Base-by-base conservation (phyloP, 23 tunicate species). In the Trididemnum nubilum region DNA sequence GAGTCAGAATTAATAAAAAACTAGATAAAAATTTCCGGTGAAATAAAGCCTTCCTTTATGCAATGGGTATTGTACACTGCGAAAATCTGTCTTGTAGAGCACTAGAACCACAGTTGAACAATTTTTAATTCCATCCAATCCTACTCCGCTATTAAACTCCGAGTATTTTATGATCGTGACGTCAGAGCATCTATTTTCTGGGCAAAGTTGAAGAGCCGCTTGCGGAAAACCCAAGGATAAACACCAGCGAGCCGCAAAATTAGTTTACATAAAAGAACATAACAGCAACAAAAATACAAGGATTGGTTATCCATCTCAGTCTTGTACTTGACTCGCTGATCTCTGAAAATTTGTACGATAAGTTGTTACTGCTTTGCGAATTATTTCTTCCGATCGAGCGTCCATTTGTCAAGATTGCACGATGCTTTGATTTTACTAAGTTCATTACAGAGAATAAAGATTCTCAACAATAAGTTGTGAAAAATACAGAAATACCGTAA, bases 371-470 rank as follows among this genome's bases (percentile, higher is more conserved):
- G 79, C 59, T 73, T 58, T 73, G 79, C 79, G 59, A 73, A 38
- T 73, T 73, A 73, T 18, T 73, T 73, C 79, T 73, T 37, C 58
- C 79, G 38, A 44, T 31, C 38, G 79, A 36, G 37, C 59, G 38
- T 73, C 21, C 18, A 29, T 73, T 22, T n/a, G n/a, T n/a, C n/a
- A n/a, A 73, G 25, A 59, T 37, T 73, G 79, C 79, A 73, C 79
- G 79, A 40, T 39, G 29, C 38, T 73, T 73, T 73, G 79, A 73
- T 39, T 73, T 73, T 39, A 39, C 60, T 12, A 73, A 39, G 35
- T 73, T 73, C 79, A 73, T 37, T 73, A 37, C 59, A 73, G 59
- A 73, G 79, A 38, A 73, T 73, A 73, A 73, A 73, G 67, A 73
- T 73, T 73, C 79, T 36, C 31, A 73, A 25, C 79, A 73, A 73